These are phyloP conservation scores for Leucophora obtusa DNA, from an alignment of 2,888 invertebrate genomes.

Conservation along the genomic window DNA sequence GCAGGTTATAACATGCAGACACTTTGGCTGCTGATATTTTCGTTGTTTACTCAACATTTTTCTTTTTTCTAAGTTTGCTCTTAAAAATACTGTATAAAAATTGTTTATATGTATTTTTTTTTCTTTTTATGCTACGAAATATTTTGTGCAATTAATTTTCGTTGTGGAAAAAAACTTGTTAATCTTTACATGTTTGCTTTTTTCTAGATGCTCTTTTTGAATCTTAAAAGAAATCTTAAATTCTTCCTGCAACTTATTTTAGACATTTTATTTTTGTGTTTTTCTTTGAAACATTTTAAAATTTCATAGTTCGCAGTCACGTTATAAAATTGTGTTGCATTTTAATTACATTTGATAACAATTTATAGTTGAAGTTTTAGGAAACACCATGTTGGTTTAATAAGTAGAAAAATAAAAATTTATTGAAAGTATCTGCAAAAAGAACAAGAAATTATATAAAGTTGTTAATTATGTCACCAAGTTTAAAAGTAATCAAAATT, in stretches of 20 bases:
- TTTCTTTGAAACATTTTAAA: conserved; percentile 32
- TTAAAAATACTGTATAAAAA: conserved; percentile 15
- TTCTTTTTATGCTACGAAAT: conserved; percentile 25
- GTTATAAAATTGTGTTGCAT: conserved; percentile 45
- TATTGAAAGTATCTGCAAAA: not conserved
- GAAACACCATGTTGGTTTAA: not conserved
- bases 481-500: not conserved
- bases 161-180: not conserved
- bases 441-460: not conserved
- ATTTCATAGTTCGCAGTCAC: conserved; percentile 41
- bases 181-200: conserved; percentile 46
- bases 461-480: not conserved
- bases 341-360: conserved; percentile 29
- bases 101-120: conserved; percentile 7
- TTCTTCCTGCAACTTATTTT: not conserved
- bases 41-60: conserved; percentile 49
- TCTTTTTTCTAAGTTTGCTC: not conserved
- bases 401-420: not conserved
- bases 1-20: conserved; percentile 60
- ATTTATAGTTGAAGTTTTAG: conserved; percentile 25
- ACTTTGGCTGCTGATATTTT: conserved; percentile 51
- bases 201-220: conserved; percentile 7
- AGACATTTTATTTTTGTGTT: conserved; percentile 29
- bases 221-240: not conserved
- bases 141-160: conserved; percentile 56